These are phyloP conservation scores for Perca fluviatilis DNA, from an alignment of 2,113 vertebrate species.

Conservation along the genomic window DNA sequence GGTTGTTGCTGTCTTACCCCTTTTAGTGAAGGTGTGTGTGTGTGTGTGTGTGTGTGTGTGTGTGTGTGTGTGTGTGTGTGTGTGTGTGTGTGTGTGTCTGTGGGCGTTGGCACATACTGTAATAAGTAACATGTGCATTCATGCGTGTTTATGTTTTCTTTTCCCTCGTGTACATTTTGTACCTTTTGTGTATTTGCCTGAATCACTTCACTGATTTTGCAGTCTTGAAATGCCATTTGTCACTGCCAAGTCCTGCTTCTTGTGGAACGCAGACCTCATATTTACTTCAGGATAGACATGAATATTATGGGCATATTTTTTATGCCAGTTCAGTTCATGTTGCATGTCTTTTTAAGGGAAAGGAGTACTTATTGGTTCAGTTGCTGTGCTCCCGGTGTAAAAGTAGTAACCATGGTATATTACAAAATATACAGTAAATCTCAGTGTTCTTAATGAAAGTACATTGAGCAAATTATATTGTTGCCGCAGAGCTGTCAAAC, in stretches of 20 bases:
- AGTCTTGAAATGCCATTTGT: constrained; percentile 46
- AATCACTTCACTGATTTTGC: constrained; percentile 48
- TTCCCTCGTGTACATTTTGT: constrained; percentile 47
- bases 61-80: constrained; percentile 15
- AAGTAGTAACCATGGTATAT: not conserved
- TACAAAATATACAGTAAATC: not conserved
- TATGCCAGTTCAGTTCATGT: not conserved
- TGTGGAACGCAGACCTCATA: constrained; percentile 9
- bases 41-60: constrained; percentile 13
- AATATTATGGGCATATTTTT: constrained; percentile 4
- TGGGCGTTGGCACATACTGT: constrained; percentile 23
- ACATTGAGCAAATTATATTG: not conserved
- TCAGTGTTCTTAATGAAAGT: not conserved
- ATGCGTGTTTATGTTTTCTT: constrained; percentile 41
- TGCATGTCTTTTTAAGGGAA: not conserved
- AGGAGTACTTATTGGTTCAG: not conserved
- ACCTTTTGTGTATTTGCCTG: constrained; percentile 48
- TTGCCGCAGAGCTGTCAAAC: constrained; percentile 36
- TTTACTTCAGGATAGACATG: constrained; percentile 1
- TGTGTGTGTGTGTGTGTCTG: not conserved
- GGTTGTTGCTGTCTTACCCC: constrained; percentile 39
- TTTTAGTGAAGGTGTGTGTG: constrained; percentile 40
- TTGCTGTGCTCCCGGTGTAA: constrained; percentile 1
- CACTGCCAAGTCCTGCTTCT: constrained; percentile 6
- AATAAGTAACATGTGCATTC: constrained; percentile 38